These are phyloP conservation scores for Semotilus atromaculatus DNA, from an alignment of 2,797 vertebrate genomes.

Conservation along the genomic window DNA sequence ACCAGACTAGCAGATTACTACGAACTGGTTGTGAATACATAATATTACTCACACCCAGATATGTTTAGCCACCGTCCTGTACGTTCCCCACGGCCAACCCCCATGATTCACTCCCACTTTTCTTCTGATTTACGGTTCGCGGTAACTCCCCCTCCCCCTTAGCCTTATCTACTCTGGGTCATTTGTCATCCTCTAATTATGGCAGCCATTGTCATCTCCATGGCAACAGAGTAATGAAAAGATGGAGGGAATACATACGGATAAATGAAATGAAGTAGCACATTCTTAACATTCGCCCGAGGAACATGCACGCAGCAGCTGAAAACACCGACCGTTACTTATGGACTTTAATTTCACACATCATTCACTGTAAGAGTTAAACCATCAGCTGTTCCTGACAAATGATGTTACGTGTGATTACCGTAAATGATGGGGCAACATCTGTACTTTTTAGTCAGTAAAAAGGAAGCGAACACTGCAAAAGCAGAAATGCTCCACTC, in stretches of 20 bases:
- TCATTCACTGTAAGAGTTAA: slow-evolving; percentile 27
- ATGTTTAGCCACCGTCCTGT: not conserved
- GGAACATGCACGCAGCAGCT: slow-evolving; percentile 9
- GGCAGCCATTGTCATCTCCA: slow-evolving; percentile 49
- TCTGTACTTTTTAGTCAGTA: slow-evolving; percentile 10
- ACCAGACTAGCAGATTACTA: slow-evolving; percentile 2
- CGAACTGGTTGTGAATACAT: slow-evolving; percentile 16
- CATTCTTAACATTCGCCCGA: slow-evolving; percentile 36
- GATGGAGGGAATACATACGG: slow-evolving; percentile 1
- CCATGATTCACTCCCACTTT: slow-evolving; percentile 20
- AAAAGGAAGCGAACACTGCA: slow-evolving; percentile 48
- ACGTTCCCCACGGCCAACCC: slow-evolving; percentile 4
- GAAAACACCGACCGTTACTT: not conserved
- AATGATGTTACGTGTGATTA: slow-evolving; percentile 4
- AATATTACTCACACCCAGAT: slow-evolving; percentile 1
- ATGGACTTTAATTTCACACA: not conserved
- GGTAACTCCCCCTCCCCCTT: slow-evolving; percentile 26
- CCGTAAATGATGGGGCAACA: not conserved
- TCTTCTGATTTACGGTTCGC: slow-evolving; percentile 31
- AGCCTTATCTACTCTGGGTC: slow-evolving; percentile 19
- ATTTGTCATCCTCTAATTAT: slow-evolving; percentile 44
- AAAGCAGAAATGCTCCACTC: slow-evolving; percentile 53
- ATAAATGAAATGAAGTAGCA: slow-evolving; percentile 39
- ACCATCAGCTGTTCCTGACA: slow-evolving; percentile 23
- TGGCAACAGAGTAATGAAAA: slow-evolving; percentile 45